Percentiles rank a stretch among this genome's conserved stretches.
Evolutionary conservation across 2,888 invertebrate species (phyloP).

Genomic region (Neelides folsomi): DNA sequence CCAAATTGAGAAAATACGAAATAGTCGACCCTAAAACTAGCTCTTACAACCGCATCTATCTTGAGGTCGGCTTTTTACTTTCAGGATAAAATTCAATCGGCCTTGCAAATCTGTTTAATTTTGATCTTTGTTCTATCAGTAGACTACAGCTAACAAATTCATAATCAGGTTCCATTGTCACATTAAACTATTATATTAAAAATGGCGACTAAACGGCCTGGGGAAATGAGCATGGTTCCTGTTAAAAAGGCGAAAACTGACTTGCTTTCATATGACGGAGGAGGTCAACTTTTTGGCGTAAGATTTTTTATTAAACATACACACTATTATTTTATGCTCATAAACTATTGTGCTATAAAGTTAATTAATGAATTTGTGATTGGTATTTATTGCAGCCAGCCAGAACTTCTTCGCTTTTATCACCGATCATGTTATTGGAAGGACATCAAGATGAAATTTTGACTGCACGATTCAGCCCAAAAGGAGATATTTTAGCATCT

Average conservation of each 20-base stretch:
- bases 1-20: too few relatives aligned
- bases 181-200: too few relatives aligned
- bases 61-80: too few relatives aligned
- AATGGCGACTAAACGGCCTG: conserved; percentile 11
- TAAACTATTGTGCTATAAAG: background rate
- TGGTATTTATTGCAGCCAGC: background rate
- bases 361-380: background rate
- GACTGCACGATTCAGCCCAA: conserved; percentile 83
- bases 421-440: conserved; percentile 89
- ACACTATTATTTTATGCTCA: too few relatives aligned
- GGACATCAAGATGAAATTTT: conserved; percentile 97
- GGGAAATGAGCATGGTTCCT: conserved; percentile 20
- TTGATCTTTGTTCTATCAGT: too few relatives aligned
- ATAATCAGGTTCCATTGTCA: too few relatives aligned
- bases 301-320: background rate
- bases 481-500: conserved; percentile 85
- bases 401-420: conserved; percentile 72
- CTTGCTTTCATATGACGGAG: conserved; percentile 17
- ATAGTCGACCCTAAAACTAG: too few relatives aligned
- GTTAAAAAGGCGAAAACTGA: conserved; percentile 25
- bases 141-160: too few relatives aligned
- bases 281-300: conserved; percentile 7
- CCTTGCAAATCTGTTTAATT: too few relatives aligned
- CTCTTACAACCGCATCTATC: too few relatives aligned
- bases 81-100: too few relatives aligned